Evolutionary conservation across 2,888 invertebrate species (phyloP), one percentile per base, ranked within the genome.

Genomic region (Pseudolycoriella hygida): DNA sequence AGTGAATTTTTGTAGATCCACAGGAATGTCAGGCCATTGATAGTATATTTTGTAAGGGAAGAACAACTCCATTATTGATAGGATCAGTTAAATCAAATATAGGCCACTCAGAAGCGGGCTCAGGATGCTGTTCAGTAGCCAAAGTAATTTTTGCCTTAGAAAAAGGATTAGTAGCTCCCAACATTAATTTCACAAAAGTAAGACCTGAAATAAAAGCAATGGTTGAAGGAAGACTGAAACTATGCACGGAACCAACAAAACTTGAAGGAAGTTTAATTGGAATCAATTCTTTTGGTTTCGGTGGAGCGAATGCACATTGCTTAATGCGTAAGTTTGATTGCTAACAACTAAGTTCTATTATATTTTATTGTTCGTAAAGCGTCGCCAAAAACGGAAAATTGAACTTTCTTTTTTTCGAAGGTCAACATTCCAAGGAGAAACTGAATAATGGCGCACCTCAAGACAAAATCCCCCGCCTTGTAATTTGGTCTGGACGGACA

Each of bases 81-180:
- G 94, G 94, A 2, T 88, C 93, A 0, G 78, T 92, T 30, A 96
- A 96, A 60, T 90, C 92, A 0, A 96, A 93, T 63, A 72, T 93
- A 60, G 96, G 96, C 0, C 96, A 96, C 62, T 75, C 86, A 1
- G 96, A 96, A 59, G 83, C 92, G 1, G 76, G 78, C 2, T 84
- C 86, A 4, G 85, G 89, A 8, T 67, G 90, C 2, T 86, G 86
- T 53, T 82, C 87, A 0, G 60, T 92, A 48, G 76, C 81, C 1
- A 92, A 92, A 70, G 83, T 78, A 51, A 58, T 86, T 42, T 73
- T 89, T 42, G 80, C 85, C 0, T 86, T 90, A 71, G 82, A 88
- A 56, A 75, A 74, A 3, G 81, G 83, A 1, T 64, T 70, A 18
- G 75, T 96, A 42, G 83, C 93, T 1, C 87, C 89, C 2, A 96